Evolutionary conservation across 2,113 vertebrate species (phyloP), one percentile per base, ranked within the genome.

Genomic region (Bos javanicus): DNA sequence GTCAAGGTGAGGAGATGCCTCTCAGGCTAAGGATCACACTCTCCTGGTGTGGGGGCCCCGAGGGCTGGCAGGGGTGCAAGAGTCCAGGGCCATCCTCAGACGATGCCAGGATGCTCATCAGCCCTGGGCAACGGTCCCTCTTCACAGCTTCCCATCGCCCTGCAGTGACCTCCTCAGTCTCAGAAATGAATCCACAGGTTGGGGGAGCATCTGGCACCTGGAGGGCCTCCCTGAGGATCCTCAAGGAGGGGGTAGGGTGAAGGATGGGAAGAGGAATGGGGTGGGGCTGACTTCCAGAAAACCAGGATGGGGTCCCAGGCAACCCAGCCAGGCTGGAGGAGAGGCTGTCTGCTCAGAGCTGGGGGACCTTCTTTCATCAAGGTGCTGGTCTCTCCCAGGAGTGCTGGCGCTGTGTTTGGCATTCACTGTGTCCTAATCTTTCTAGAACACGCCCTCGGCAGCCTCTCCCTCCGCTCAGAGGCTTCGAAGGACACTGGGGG

Each of bases 391-490:
- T 46, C 12, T 26, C 80, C 48, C 60, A 7, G 59, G 50, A 48
- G 48, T 0, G 1, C 12, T 14, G 19, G 33, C 52, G 0, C 43
- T 13, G 48, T 83, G 21, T 83, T 54, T 71, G 3, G 82, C 0
- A 60, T 88, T 95, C 39, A 39, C 43, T 28, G 26, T 26, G 10
- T 48, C 74, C 97, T 64, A 84, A 59, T 93, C 94, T 97, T 93
- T 62, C 89, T n/a, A 21, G 86, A 96, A 76, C 39, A 30, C 4
- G 14, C 14, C 76, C 26, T 76, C 6, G 11, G 67, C 23, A 54
- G 62, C 30, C 52, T 57, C 52, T 16, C 5, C 43, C 90, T 76
- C 48, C 36, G n/a, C 83, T 48, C 52, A 50, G 6, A 3, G 30
- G 36, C 64, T 33, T 43, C 4, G 14, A 60, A 50, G 67, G 25